Conservation (phyloP, 1,140 invertebrate genomes). For the Heliconius hermathena region DNA sequence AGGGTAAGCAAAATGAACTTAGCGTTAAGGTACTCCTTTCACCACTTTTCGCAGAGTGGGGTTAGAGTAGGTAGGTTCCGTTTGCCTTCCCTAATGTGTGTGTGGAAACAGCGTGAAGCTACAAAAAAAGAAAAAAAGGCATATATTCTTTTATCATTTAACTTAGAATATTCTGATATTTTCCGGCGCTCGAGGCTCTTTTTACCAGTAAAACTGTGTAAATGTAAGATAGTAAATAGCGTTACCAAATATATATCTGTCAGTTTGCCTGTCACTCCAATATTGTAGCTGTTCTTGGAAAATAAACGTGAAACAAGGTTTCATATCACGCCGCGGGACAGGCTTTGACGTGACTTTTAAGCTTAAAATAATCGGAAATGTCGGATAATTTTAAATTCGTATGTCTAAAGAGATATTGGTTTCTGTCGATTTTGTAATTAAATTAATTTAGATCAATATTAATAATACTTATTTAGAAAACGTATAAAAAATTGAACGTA, state of each 20-base stretch:
- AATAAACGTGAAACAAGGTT: neutral
- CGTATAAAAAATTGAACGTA: no score
- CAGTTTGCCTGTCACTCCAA: slow-evolving; percentile 2
- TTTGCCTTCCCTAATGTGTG: no score
- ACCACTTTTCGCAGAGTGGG: no score
- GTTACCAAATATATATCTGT: neutral
- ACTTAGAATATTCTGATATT: neutral
- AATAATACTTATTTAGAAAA: no score
- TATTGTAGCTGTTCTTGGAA: neutral
- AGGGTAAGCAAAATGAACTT: no score
- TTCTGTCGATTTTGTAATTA: neutral
- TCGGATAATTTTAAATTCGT: neutral
- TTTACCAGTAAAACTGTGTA: neutral
- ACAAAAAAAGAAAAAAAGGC: no score
- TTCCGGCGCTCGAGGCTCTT: neutral
- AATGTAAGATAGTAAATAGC: neutral
- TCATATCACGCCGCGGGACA: neutral
- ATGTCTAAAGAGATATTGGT: neutral
- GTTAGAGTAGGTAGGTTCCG: no score
- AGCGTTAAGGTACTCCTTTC: no score
- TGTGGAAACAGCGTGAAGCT: no score
- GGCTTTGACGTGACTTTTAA: neutral
- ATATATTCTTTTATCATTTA: neutral
- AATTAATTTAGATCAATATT: neutral
- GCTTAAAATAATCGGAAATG: neutral